Evolutionary conservation across 2,113 vertebrate species (phyloP), one percentile per base, ranked within the genome.

Genomic region (Vanacampus margaritifer): DNA sequence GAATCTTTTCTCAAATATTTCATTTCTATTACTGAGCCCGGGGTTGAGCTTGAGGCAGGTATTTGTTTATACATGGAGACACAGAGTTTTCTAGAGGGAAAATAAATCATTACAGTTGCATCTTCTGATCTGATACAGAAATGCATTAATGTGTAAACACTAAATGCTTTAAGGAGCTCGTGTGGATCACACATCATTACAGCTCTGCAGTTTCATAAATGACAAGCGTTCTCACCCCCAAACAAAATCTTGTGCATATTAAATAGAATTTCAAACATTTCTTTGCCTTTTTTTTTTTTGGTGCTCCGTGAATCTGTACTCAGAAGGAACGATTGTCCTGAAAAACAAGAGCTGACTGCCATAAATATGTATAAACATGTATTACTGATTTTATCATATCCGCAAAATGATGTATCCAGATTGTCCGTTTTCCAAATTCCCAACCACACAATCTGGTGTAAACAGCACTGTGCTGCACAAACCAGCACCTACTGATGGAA

Each of bases 11-110:
- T 64, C 11, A 12, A 48, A 69, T 46, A 1, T 23, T 28, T 64
- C 53, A 67, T 37, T 50, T 72, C 19, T 69, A 48, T 51, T 54
- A 53, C 59, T 0, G 1, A 61, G 73, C 76, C 71, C 16, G 62
- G 13, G 51, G 61, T 71, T 14, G 23, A 0, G 51, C 67, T 71
- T 23, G 13, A 67, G 76, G 73, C 60, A 65, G 64, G 10, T 56
- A 48, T 43, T 62, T 62, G 60, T 75, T 73, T 65, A 81, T 64
- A 67, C 64, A 23, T 48, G 32, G 19, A 54, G 39, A 53, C 36
- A 17, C 26, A 14, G 21, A 41, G 65, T 51, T 35, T 50, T 77
- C 32, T 16, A 2, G 2, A 26, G 32, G 23, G 62, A 39, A 57
- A 58, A 26, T 11, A 6, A 28, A 39, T 64, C 11, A 45, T 36